phyloP scores from a whole-genome alignment of 2,888 invertebrate species.

The Nomada fucata region DNA sequence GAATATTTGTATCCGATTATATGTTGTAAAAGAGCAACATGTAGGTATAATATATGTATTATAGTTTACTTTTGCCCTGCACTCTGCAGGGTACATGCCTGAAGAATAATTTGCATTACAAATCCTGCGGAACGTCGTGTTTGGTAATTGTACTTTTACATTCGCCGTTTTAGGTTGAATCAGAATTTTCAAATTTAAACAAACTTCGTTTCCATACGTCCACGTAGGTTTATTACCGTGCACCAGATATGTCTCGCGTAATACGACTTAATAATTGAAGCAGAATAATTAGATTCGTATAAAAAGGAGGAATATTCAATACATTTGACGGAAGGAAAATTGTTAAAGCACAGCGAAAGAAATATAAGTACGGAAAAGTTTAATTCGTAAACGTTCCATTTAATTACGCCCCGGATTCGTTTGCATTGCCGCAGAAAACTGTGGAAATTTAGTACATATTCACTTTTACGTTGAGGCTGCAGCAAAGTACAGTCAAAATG shows the following conservation, averaged over 20 bases:
- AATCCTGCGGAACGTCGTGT: background rate
- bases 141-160: background rate
- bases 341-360: background rate
- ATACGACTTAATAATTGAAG: background rate
- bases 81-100: background rate
- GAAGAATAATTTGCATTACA: background rate
- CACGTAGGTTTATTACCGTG: background rate
- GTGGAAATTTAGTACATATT: background rate
- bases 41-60: no score
- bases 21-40: no score
- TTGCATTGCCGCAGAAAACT: slow-evolving; percentile 3
- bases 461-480: background rate
- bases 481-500: background rate
- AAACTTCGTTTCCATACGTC: background rate
- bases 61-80: no score
- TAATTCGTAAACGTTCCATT: background rate
- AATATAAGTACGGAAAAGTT: background rate
- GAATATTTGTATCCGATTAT: no score
- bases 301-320: background rate
- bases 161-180: background rate
- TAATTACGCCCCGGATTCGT: slow-evolving; percentile 2
- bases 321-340: background rate
- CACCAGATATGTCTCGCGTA: no score
- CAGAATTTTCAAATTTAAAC: background rate
- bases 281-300: background rate